Conservation (phyloP, 2,888 invertebrate genomes). For the Chelonus formosanus region DNA sequence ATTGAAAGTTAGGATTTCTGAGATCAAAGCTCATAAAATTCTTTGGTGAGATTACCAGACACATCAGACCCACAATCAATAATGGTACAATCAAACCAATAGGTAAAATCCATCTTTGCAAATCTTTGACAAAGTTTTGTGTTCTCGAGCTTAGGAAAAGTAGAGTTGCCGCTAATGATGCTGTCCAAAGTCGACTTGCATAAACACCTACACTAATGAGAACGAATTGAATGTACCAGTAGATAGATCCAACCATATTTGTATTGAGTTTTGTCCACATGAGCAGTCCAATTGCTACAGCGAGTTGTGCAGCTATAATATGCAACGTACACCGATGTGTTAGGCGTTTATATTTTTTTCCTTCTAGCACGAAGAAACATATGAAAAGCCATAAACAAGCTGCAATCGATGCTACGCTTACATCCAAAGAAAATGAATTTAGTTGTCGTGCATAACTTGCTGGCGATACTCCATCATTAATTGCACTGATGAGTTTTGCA, state of each 20-base stretch:
- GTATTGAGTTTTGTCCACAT: slow-evolving; percentile 58
- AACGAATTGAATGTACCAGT: slow-evolving; percentile 76
- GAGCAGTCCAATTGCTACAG: slow-evolving; percentile 55
- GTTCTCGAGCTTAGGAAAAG: slow-evolving; percentile 85
- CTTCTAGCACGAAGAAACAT: slow-evolving; percentile 72
- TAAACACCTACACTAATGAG: slow-evolving; percentile 81
- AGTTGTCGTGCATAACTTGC: slow-evolving; percentile 80
- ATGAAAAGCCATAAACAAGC: slow-evolving; percentile 82
- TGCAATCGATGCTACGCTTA: slow-evolving; percentile 81
- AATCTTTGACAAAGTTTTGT: slow-evolving; percentile 80
- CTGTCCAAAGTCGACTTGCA: slow-evolving; percentile 86
- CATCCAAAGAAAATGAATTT: slow-evolving; percentile 82
- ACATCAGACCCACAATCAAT: slow-evolving; percentile 73
- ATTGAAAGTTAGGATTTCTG: slow-evolving; percentile 79
- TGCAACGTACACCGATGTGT: slow-evolving; percentile 85
- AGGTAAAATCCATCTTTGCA: slow-evolving; percentile 75
- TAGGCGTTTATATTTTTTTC: slow-evolving; percentile 79
- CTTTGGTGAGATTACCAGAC: slow-evolving; percentile 68
- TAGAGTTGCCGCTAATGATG: slow-evolving; percentile 81
- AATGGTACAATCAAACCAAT: slow-evolving; percentile 69
- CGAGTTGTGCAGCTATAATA: slow-evolving; percentile 74
- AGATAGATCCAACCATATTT: slow-evolving; percentile 42
- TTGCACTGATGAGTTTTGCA: slow-evolving; percentile 81
- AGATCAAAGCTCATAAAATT: slow-evolving; percentile 69
- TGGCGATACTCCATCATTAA: slow-evolving; percentile 67